A percentile compares a stretch with the other conserved stretches of the same genome.
Conservation (phyloP, 2,888 invertebrate genomes). For the Rhamnusium bicolor region DNA sequence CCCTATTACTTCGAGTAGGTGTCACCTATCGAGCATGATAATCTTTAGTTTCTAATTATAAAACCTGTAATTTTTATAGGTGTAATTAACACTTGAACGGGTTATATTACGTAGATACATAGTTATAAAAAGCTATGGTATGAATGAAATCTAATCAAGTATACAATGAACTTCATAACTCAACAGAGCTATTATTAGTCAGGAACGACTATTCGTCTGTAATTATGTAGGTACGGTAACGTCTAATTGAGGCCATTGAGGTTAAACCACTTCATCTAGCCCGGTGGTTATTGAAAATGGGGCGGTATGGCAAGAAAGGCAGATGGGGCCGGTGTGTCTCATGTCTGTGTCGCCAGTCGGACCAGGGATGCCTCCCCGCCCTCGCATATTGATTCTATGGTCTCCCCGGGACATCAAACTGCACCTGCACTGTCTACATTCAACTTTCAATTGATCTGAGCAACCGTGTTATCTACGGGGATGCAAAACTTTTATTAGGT, state of each 20-base stretch:
- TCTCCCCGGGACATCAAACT: constrained; percentile 45
- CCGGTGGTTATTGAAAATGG: constrained; percentile 20
- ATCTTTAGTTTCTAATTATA: too few species aligned
- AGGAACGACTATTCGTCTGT: neutral
- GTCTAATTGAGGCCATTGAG: neutral
- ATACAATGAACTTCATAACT: neutral
- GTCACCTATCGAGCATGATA: too few species aligned
- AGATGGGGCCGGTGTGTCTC: constrained; percentile 56
- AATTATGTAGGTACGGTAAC: constrained; percentile 14
- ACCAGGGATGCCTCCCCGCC: constrained; percentile 40
- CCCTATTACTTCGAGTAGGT: too few species aligned
- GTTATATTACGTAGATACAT: neutral
- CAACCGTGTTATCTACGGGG: neutral
- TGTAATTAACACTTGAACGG: too few species aligned
- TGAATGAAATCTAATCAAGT: neutral
- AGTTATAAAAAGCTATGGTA: neutral
- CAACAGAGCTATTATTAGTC: neutral
- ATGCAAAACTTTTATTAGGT: neutral
- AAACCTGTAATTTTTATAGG: too few species aligned
- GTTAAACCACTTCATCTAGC: neutral
- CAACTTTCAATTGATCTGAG: constrained; percentile 8
- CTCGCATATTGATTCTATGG: constrained; percentile 43
- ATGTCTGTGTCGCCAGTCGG: constrained; percentile 63
- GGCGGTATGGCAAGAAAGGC: constrained; percentile 31
- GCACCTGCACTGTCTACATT: constrained; percentile 44